These are phyloP conservation scores for Diceros bicornis DNA, from an alignment of 2,797 vertebrate genomes.

Conservation along the genomic window DNA sequence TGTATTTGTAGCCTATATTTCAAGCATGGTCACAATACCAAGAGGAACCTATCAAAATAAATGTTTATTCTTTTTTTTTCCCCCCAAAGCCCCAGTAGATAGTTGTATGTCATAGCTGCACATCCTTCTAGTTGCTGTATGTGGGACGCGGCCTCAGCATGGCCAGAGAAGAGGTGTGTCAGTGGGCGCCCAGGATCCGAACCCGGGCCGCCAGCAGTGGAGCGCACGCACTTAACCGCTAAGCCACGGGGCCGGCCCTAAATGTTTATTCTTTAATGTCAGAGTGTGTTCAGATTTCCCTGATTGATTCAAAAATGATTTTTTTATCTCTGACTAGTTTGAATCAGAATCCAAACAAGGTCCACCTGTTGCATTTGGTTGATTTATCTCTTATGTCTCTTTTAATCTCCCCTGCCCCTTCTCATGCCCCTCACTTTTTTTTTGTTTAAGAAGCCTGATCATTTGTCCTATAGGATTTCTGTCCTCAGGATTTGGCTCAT, in stretches of 20 bases:
- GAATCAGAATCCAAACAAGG: not conserved
- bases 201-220: no score
- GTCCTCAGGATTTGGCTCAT: not conserved
- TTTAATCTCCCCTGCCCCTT: not conserved
- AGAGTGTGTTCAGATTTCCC: not conserved
- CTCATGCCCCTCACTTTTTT: not conserved
- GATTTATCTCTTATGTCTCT: not conserved
- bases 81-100: no score
- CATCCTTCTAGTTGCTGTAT: no score
- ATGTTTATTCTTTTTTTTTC: not conserved
- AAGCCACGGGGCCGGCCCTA: no score
- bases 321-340: not conserved
- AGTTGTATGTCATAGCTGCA: no score
- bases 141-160: no score
- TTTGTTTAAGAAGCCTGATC: not conserved
- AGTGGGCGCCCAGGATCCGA: no score
- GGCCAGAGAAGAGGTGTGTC: no score
- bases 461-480: not conserved
- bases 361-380: not conserved
- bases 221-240: no score
- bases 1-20: not conserved
- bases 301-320: not conserved
- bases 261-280: constrained; percentile 5
- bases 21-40: not conserved
- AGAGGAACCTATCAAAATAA: constrained; percentile 31